phyloP scores from a whole-genome alignment of 2,113 vertebrate species.

The Dascyllus trimaculatus region DNA sequence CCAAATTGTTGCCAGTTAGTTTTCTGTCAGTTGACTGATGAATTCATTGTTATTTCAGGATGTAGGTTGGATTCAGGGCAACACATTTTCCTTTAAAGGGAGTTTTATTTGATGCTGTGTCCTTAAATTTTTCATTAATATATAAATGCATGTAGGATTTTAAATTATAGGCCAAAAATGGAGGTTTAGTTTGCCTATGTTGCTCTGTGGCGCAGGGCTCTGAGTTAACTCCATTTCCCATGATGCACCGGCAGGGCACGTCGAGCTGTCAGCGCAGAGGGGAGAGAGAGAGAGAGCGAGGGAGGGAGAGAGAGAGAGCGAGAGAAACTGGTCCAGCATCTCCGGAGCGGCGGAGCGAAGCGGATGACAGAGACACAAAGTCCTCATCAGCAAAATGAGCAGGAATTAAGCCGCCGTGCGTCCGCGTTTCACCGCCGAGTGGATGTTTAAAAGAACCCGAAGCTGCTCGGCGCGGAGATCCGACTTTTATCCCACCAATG shows the following conservation, averaged over 20 bases:
- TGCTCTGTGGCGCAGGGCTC: too few relatives aligned
- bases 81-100: too few relatives aligned
- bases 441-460: constrained; percentile 54
- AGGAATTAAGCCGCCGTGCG: constrained; percentile 48
- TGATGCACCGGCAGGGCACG: constrained; percentile 58
- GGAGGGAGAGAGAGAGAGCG: constrained; percentile 22
- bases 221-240: constrained; percentile 74
- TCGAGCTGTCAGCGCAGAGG: constrained; percentile 74
- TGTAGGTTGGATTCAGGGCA: too few relatives aligned
- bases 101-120: too few relatives aligned
- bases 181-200: too few relatives aligned
- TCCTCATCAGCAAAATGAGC: constrained; percentile 63
- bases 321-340: constrained; percentile 79
- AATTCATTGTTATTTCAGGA: too few relatives aligned
- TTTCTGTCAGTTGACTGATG: too few relatives aligned
- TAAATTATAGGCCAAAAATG: too few relatives aligned
- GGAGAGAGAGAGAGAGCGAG: constrained; percentile 30
- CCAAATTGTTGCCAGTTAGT: too few relatives aligned
- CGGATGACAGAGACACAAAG: constrained; percentile 55
- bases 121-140: too few relatives aligned
- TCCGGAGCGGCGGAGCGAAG: constrained; percentile 66
- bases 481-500: constrained; percentile 71
- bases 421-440: constrained; percentile 14
- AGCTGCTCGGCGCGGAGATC: constrained; percentile 57
- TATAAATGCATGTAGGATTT: too few relatives aligned